These are phyloP conservation scores for Ips typographus DNA, from an alignment of 1,140 invertebrate genomes.

Conservation along the genomic window DNA sequence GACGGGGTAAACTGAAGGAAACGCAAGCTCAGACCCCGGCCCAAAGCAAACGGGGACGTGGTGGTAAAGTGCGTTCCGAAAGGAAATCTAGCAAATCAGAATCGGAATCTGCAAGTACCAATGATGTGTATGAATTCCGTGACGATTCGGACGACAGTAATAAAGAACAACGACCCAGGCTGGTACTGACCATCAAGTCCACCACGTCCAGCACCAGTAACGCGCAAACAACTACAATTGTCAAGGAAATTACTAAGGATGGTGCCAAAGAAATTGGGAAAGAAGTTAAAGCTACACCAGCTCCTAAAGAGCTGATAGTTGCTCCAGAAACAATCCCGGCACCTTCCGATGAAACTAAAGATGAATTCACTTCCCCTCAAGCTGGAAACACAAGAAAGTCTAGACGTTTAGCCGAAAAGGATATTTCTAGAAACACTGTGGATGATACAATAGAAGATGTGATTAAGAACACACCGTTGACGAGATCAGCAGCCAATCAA, in stretches of 20 bases:
- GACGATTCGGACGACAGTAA: slow-evolving; percentile 74
- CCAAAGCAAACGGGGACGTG: slow-evolving; percentile 52
- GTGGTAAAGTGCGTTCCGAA: slow-evolving; percentile 56
- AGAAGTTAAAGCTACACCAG: slow-evolving; percentile 23
- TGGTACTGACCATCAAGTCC: slow-evolving; percentile 80
- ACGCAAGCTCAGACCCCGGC: slow-evolving; percentile 38
- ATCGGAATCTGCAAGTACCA: slow-evolving; percentile 49
- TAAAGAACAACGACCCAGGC: slow-evolving; percentile 63
- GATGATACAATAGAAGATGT: slow-evolving; percentile 88
- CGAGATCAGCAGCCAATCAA: slow-evolving; percentile 48
- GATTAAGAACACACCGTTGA: slow-evolving; percentile 61
- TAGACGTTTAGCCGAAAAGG: slow-evolving; percentile 74
- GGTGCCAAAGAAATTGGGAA: slow-evolving; percentile 42
- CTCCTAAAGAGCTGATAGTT: slow-evolving; percentile 14
- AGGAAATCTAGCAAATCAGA: slow-evolving; percentile 59
- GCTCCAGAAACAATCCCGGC: slow-evolving; percentile 21
- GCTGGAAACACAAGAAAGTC: slow-evolving; percentile 72
- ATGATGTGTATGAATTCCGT: slow-evolving; percentile 80
- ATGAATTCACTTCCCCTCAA: slow-evolving; percentile 63
- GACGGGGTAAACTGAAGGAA: slow-evolving; percentile 60
- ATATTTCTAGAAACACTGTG: slow-evolving; percentile 67
- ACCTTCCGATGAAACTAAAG: slow-evolving; percentile 56
- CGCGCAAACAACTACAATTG: slow-evolving; percentile 53
- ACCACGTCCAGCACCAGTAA: slow-evolving; percentile 55
- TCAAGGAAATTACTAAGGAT: slow-evolving; percentile 54